These are phyloP conservation scores for Megathymus violae DNA, from an alignment of 1,140 invertebrate genomes.

Conservation along the genomic window DNA sequence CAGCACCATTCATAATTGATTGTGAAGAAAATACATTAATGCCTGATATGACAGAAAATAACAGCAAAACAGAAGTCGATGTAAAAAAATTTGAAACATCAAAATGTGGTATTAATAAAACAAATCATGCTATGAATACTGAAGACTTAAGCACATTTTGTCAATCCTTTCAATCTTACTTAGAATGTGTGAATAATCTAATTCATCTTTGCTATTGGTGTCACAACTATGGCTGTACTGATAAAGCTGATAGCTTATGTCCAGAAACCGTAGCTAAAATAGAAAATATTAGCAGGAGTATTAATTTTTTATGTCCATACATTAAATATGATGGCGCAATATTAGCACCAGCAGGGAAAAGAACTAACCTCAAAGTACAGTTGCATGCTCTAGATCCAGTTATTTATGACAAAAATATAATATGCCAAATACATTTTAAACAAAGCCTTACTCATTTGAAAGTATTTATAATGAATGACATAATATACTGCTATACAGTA, in stretches of 20 bases:
- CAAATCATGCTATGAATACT: neutral
- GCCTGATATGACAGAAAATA: neutral
- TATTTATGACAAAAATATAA: conserved; percentile 47
- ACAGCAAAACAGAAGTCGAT: neutral
- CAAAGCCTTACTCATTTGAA: conserved; percentile 46
- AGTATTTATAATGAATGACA: conserved; percentile 41
- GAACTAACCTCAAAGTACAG: conserved; percentile 48
- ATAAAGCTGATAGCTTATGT: conserved; percentile 38
- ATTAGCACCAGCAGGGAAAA: conserved; percentile 42
- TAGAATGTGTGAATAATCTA: conserved; percentile 41
- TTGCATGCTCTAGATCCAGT: conserved; percentile 45
- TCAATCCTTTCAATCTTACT: conserved; percentile 39
- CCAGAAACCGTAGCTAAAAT: conserved; percentile 26
- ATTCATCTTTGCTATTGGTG: conserved; percentile 47
- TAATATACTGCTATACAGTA: conserved; percentile 49
- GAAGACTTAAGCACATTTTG: conserved; percentile 33
- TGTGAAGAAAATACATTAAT: conserved; percentile 1
- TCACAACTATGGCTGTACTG: conserved; percentile 50
- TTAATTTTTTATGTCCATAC: conserved; percentile 37
- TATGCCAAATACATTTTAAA: conserved; percentile 50
- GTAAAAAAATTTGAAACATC: neutral
- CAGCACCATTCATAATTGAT: neutral
- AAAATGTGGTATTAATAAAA: neutral
- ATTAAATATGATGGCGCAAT: conserved; percentile 43
- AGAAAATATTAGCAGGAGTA: conserved; percentile 5